These are phyloP conservation scores for Laterallus jamaicensis DNA, from an alignment of 2,113 vertebrate species.

Conservation along the genomic window DNA sequence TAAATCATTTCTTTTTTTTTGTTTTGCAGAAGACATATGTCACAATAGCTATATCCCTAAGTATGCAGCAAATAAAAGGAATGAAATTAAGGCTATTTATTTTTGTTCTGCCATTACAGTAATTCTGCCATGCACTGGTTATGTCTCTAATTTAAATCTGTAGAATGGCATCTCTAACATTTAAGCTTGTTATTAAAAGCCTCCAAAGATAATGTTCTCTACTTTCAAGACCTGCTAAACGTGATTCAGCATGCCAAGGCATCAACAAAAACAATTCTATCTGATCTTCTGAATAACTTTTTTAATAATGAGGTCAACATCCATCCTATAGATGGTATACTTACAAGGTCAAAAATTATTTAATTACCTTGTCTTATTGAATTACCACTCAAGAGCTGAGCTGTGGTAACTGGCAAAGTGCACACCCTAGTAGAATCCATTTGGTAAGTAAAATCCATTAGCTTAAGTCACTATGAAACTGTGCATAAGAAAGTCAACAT, in stretches of 20 bases:
- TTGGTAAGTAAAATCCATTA: slow-evolving; percentile 59
- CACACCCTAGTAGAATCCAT: neutral
- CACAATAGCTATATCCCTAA: neutral
- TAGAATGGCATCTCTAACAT: neutral
- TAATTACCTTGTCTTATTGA: slow-evolving; percentile 33
- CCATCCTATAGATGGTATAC: neutral
- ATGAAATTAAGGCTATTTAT: neutral
- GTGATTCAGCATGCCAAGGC: neutral
- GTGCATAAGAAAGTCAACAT: slow-evolving; percentile 13
- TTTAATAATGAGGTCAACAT: neutral
- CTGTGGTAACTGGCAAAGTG: slow-evolving; percentile 13
- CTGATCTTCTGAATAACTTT: neutral
- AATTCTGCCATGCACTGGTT: neutral
- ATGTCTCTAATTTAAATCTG: neutral
- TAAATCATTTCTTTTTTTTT: neutral
- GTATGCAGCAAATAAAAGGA: neutral
- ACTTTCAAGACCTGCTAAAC: neutral
- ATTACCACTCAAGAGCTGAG: neutral
- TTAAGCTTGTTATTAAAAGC: neutral
- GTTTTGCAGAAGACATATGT: neutral
- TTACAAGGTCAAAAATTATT: slow-evolving; percentile 38
- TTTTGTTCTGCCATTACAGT: neutral
- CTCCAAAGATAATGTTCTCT: neutral
- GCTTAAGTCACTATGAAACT: slow-evolving; percentile 31
- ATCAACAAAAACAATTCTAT: neutral